Percentiles rank a stretch among this genome's conserved stretches.
Evolutionary conservation across 2,797 vertebrate species (phyloP).

Genomic region (Malurus leucopterus): DNA sequence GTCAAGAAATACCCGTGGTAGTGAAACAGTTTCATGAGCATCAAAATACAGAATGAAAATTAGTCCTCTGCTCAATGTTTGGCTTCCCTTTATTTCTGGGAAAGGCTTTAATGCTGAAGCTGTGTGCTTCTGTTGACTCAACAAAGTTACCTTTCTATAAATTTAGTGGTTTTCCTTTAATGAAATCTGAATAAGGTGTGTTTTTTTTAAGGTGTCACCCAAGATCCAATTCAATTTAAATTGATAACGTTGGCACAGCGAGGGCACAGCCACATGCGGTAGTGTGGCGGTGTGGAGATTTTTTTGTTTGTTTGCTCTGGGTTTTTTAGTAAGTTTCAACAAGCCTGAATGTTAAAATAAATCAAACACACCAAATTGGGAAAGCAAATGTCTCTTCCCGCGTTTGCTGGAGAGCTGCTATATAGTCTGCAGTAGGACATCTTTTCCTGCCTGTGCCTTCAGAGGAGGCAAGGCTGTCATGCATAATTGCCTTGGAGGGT

Average conservation of each 20-base stretch:
- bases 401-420: neutral
- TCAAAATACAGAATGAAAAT: neutral
- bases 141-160: neutral
- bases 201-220: neutral
- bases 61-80: neutral
- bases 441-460: neutral
- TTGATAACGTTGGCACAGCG: neutral
- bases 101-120: neutral
- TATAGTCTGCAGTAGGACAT: neutral
- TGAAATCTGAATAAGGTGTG: neutral
- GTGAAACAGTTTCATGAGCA: neutral
- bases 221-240: neutral
- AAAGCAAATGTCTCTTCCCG: neutral
- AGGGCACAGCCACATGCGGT: neutral
- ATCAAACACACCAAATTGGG: neutral
- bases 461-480: fast-evolving
- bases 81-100: neutral
- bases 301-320: neutral
- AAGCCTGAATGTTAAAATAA: neutral
- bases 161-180: neutral
- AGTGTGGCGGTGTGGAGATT: neutral
- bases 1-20: neutral
- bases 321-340: neutral
- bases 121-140: neutral
- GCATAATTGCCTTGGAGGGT: neutral